Conservation (phyloP, 2,888 invertebrate genomes). For the Dastarcus helophoroides region DNA sequence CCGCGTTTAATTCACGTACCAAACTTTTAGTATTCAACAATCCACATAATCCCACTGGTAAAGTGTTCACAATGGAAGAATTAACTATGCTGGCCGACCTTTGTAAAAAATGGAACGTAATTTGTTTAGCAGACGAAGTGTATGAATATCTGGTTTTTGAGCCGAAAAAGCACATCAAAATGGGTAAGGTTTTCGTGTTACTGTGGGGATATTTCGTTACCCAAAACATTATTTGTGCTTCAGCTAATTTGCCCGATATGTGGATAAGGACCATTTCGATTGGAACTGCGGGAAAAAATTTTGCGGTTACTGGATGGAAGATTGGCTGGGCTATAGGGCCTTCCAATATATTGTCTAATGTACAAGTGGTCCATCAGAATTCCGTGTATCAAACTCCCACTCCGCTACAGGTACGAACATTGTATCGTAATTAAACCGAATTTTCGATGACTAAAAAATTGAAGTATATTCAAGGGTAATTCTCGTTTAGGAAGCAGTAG, state of each 20-base stretch:
- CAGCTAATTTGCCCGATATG: conserved; percentile 81
- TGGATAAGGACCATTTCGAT: conserved; percentile 89
- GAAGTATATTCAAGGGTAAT: conserved; percentile 19
- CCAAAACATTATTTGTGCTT: no score
- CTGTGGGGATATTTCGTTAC: no score
- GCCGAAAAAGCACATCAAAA: conserved; percentile 17
- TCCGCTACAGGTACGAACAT: conserved; percentile 77
- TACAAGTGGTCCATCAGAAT: conserved; percentile 82
- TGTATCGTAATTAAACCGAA: no score
- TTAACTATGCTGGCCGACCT: conserved; percentile 48
- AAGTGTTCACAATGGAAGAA: conserved; percentile 46
- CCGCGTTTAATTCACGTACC: conserved; percentile 53
- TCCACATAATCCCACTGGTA: conserved; percentile 66
- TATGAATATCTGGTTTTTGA: conserved; percentile 62
- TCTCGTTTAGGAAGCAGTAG: conserved; percentile 59
- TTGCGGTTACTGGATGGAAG: conserved; percentile 91
- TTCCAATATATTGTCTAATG: conserved; percentile 54
- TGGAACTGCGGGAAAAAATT: conserved; percentile 90
- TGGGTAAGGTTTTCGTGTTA: conserved; percentile 1
- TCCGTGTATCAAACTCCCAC: conserved; percentile 78
- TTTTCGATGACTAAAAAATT: no score
- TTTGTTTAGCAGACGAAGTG: conserved; percentile 63
- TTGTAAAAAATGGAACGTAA: conserved; percentile 53
- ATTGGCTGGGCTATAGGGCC: conserved; percentile 90
- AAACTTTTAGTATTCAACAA: conserved; percentile 61